Evolutionary conservation across 2,888 invertebrate species (phyloP).

Genomic region (Melangyna quadrimaculata): DNA sequence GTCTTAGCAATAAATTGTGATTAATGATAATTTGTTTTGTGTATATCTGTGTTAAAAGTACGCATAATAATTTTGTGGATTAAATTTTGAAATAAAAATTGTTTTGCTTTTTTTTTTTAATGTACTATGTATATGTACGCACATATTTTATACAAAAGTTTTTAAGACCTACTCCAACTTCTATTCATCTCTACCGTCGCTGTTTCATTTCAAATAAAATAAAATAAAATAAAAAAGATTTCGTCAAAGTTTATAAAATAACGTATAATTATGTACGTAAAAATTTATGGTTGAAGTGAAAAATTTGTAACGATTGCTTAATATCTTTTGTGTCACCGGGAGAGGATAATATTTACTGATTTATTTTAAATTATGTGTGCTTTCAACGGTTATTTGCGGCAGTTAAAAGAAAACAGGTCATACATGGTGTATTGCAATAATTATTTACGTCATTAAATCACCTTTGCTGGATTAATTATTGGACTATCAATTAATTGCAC

Average conservation of each 20-base stretch:
- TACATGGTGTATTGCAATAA: not conserved
- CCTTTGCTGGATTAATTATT: conserved; percentile 44
- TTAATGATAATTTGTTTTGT: conserved; percentile 18
- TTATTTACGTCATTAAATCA: conserved; percentile 40
- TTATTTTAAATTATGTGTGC: not conserved
- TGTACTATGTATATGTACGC: no score
- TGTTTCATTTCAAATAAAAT: conserved; percentile 14
- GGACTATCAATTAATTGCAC: conserved; percentile 38
- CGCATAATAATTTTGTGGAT: conserved; percentile 1
- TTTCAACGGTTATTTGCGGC: not conserved
- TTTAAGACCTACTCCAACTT: not conserved
- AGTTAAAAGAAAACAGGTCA: not conserved
- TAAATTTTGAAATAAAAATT: conserved; percentile 22
- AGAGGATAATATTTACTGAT: not conserved
- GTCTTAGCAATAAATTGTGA: conserved; percentile 41
- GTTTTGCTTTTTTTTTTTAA: not conserved
- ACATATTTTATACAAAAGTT: not conserved
- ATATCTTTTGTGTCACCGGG: not conserved
- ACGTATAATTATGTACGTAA: not conserved
- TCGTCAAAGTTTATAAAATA: not conserved
- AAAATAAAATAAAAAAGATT: not conserved
- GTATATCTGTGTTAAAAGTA: not conserved
- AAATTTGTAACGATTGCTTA: not conserved
- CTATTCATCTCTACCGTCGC: conserved; percentile 30
- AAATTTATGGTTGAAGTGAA: not conserved